A percentile compares a stretch with the other conserved stretches of the same genome.
phyloP scores from a whole-genome alignment of 1,140 invertebrate genomes.

The Trypoxylus dichotomus region DNA sequence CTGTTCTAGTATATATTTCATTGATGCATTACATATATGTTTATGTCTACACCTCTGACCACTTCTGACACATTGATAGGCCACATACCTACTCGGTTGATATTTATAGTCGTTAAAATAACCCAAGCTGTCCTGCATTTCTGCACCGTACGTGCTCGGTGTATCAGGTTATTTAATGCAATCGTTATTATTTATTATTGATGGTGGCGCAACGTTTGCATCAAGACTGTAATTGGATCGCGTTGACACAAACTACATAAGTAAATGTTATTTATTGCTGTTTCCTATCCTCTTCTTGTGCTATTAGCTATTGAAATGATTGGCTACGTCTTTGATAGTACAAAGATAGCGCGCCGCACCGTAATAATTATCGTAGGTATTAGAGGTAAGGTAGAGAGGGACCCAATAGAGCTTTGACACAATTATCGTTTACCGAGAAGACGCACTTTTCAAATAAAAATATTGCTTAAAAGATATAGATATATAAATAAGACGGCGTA shows the following conservation, averaged over 20 bases:
- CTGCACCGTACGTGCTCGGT: neutral
- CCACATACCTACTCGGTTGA: neutral
- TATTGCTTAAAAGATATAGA: neutral
- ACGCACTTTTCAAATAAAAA: neutral
- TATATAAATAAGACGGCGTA: neutral
- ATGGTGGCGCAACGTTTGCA: constrained; percentile 2
- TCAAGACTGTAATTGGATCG: constrained; percentile 18
- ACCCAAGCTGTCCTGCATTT: neutral
- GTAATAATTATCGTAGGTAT: neutral
- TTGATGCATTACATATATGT: neutral
- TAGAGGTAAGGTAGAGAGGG: neutral
- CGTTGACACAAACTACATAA: constrained; percentile 24
- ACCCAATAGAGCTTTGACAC: neutral
- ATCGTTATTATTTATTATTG: constrained; percentile 21
- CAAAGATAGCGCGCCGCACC: neutral
- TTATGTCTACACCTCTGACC: neutral
- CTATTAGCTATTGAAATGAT: constrained; percentile 2
- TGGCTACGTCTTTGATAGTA: neutral
- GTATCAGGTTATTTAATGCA: neutral
- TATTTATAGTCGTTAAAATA: neutral
- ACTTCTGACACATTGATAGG: neutral
- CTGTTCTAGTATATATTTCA: neutral
- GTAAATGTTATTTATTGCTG: constrained; percentile 9
- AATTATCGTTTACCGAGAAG: neutral
- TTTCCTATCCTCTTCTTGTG: constrained; percentile 12